Percentiles rank a stretch among this genome's conserved stretches.
These are phyloP conservation scores for Clarias macrocephalus DNA, from an alignment of 2,113 vertebrate species.

Conservation along the genomic window DNA sequence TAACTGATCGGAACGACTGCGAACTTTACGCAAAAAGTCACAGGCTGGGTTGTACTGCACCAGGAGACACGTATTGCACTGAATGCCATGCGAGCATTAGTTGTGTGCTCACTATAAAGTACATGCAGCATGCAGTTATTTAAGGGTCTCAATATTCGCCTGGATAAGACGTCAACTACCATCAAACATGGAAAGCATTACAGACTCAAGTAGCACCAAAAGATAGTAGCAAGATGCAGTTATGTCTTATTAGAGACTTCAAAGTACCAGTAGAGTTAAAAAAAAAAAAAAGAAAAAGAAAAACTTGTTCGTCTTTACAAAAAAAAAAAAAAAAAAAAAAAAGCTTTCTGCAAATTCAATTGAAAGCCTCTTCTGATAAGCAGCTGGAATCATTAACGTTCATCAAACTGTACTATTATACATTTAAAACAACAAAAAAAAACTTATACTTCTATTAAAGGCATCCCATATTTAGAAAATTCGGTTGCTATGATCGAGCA, in stretches of 20 bases:
- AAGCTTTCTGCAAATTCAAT: background rate
- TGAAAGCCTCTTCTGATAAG: background rate
- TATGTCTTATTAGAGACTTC: background rate
- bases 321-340: background rate
- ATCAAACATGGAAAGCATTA: constrained; percentile 36
- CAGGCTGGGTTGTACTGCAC: constrained; percentile 32
- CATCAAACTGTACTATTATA: constrained; percentile 11
- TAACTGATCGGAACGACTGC: constrained; percentile 15
- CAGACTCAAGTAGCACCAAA: constrained; percentile 39
- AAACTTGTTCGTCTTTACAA: constrained; percentile 7
- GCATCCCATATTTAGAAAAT: constrained; percentile 11
- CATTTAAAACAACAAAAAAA: constrained; percentile 5
- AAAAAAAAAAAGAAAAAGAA: background rate
- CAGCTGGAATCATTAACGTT: background rate
- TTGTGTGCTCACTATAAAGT: constrained; percentile 39
- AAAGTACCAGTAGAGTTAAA: constrained; percentile 19
- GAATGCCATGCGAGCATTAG: constrained; percentile 42
- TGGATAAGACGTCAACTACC: constrained; percentile 18
- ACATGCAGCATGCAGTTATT: constrained; percentile 53
- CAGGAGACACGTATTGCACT: constrained; percentile 49
- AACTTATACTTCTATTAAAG: background rate
- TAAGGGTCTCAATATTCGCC: constrained; percentile 13
- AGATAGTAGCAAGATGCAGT: constrained; percentile 44
- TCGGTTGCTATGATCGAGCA: background rate
- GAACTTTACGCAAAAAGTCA: constrained; percentile 30